A percentile compares a stretch with the other conserved stretches of the same genome.
phyloP scores from a whole-genome alignment of 2,888 invertebrate genomes.

The Drosophila vallismaia region DNA sequence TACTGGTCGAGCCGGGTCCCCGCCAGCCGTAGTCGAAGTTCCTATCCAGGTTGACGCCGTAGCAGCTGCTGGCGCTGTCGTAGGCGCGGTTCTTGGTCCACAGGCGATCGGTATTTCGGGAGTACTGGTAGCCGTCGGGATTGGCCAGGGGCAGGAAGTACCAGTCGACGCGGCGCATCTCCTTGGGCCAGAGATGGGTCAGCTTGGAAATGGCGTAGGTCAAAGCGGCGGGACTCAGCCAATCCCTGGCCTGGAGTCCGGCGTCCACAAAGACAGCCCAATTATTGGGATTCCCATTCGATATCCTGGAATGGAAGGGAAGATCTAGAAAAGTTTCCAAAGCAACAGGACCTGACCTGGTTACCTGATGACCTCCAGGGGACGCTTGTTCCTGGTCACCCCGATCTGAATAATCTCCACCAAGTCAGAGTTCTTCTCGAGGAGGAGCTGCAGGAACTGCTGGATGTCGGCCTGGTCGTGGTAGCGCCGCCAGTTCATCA shows the following conservation, averaged over 20 bases:
- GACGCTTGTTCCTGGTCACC: constrained; percentile 88
- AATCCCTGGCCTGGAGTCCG: constrained; percentile 94
- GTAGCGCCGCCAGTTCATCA: constrained; percentile 90
- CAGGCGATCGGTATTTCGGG: constrained; percentile 90
- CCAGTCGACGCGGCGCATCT: constrained; percentile 92
- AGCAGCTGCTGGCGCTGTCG: constrained; percentile 86
- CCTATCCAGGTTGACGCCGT: constrained; percentile 92
- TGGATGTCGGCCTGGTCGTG: constrained; percentile 89
- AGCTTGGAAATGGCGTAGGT: constrained; percentile 90
- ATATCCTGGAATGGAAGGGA: constrained; percentile 85
- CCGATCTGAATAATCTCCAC: constrained; percentile 90
- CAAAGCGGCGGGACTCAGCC: constrained; percentile 92
- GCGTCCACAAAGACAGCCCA: constrained; percentile 89
- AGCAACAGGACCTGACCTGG: rapidly evolving
- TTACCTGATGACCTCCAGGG: constrained; percentile 87
- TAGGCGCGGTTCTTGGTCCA: constrained; percentile 91
- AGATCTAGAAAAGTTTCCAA: not conserved
- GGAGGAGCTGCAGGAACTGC: constrained; percentile 89
- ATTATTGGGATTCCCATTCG: constrained; percentile 87
- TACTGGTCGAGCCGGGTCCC: constrained; percentile 89
- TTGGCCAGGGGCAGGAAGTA: constrained; percentile 90
- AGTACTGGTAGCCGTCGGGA: constrained; percentile 94
- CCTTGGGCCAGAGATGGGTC: constrained; percentile 86
- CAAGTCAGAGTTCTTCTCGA: constrained; percentile 88
- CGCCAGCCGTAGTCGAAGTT: constrained; percentile 95